Percentiles rank a stretch among this genome's conserved stretches.
These are phyloP conservation scores for Philaenus spumarius DNA, from an alignment of 1,140 invertebrate genomes.

Conservation along the genomic window DNA sequence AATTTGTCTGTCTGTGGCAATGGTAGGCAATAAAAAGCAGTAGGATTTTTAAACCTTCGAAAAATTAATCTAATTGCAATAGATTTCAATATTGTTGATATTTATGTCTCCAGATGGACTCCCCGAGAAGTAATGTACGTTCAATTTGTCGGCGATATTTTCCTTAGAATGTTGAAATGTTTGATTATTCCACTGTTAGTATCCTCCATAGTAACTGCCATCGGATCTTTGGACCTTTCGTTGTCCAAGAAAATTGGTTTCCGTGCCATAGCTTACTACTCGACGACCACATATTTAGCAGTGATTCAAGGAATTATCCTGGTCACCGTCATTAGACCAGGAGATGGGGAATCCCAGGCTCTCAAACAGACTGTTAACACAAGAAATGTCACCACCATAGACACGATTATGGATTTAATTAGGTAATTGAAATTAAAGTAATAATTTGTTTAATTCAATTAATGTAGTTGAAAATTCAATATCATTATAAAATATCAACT, in stretches of 20 bases:
- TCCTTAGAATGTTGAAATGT: constrained; percentile 85
- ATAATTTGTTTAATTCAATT: too few relatives aligned
- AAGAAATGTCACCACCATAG: constrained; percentile 60
- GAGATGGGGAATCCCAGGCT: constrained; percentile 29
- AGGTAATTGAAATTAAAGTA: too few relatives aligned
- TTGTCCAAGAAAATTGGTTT: constrained; percentile 31
- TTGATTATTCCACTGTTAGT: constrained; percentile 84
- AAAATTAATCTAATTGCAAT: too few relatives aligned
- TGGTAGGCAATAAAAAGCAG: too few relatives aligned
- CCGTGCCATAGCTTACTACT: constrained; percentile 31
- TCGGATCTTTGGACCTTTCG: constrained; percentile 52
- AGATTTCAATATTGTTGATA: too few relatives aligned
- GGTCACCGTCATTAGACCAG: constrained; percentile 29
- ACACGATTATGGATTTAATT: constrained; percentile 77
- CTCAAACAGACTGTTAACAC: constrained; percentile 20
- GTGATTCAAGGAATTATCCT: constrained; percentile 33
- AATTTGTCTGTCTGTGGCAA: too few relatives aligned
- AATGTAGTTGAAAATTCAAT: too few relatives aligned
- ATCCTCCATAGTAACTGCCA: constrained; percentile 79
- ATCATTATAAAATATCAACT: too few relatives aligned
- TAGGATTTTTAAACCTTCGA: too few relatives aligned
- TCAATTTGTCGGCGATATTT: constrained; percentile 80
- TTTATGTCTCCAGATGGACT: constrained; percentile 48
- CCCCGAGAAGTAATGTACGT: constrained; percentile 78
- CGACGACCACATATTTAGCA: constrained; percentile 29